These are phyloP conservation scores for Bovichtus variegatus DNA, from an alignment of 2,797 vertebrate genomes.

Conservation along the genomic window DNA sequence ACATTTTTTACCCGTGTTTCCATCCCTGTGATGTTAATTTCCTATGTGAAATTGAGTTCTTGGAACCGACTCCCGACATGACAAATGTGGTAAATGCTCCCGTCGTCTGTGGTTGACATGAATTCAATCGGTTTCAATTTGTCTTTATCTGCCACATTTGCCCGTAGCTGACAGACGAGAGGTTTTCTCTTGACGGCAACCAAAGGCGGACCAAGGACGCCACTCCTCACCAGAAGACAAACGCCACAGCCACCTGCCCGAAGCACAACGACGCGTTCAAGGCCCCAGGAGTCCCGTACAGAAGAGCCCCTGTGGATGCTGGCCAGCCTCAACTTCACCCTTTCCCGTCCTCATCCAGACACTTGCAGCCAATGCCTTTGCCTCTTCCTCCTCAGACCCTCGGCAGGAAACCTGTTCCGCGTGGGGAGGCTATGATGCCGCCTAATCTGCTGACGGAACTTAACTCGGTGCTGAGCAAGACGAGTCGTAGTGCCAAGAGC, in stretches of 20 bases:
- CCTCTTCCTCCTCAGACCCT: constrained; percentile 12
- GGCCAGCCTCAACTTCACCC: constrained; percentile 6
- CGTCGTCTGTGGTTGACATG: background rate
- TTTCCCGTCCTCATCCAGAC: constrained; percentile 14
- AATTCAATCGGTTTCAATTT: background rate
- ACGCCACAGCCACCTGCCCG: constrained; percentile 68
- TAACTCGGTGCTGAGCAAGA: constrained; percentile 88
- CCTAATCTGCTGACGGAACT: constrained; percentile 90
- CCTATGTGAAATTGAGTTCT: too few species aligned
- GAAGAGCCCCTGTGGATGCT: constrained; percentile 35
- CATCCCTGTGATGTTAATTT: too few species aligned
- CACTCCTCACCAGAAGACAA: constrained; percentile 72
- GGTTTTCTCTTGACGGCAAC: constrained; percentile 33
- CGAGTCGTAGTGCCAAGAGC: constrained; percentile 72
- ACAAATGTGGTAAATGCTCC: background rate
- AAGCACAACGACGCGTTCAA: constrained; percentile 72
- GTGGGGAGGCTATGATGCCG: constrained; percentile 77
- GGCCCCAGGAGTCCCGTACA: constrained; percentile 19
- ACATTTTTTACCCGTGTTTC: too few species aligned
- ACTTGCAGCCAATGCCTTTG: background rate
- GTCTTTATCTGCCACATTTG: constrained; percentile 17
- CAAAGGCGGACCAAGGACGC: constrained; percentile 41
- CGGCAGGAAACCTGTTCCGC: constrained; percentile 37
- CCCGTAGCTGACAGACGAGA: constrained; percentile 49
- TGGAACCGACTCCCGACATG: background rate